Base-by-base conservation (phyloP, 2,113 vertebrate genomes). In the Laticauda colubrina region DNA sequence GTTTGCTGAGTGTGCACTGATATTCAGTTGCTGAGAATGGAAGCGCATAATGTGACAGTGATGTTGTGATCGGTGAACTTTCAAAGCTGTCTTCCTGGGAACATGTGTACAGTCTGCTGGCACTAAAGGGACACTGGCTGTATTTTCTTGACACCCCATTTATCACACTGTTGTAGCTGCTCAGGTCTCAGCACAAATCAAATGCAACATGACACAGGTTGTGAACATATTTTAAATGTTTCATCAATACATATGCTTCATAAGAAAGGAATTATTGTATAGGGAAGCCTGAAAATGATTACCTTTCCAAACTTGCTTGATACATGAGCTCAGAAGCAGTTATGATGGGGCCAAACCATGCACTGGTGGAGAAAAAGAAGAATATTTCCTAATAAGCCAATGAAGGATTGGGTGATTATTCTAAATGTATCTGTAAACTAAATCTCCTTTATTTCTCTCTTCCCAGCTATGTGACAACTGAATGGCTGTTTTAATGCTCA, bases 201-300 rank as follows among this genome's bases (percentile, higher is more conserved):
- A 93, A 92, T 4, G 45, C 3, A 81, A 29, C 87, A 93, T 4
- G 7, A 90, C 23, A 69, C 9, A 92, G 57, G 6, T 94, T n/a
- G 92, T 95, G 51, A 93, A 51, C 21, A 94, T 61, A n/a, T 85
- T 93, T 87, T 90, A 93, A 93, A 93, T 93, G 89, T 94, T 95
- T 94, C 93, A 39, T 2, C 9, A 53, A 81, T 54, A 93, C 10
- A 91, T 94, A 95, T 34, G 1, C 23, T 91, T 93, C 48, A 29
- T 92, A 20, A 90, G 94, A 92, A 39, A 48, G 53, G 21, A 92
- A 85, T 20, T 59, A n/a, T 91, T 95, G 59, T 91, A 85, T 88
- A 26, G 24, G 39, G 48, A 53, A 90, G 89, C 81, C 29, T 45
- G 81, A 48, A 64, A 64, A 87, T 86, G 51, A 86, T 93, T 87